These are phyloP conservation scores for Clarias platycephalus DNA, from an alignment of 2,797 vertebrate genomes.

Conservation along the genomic window DNA sequence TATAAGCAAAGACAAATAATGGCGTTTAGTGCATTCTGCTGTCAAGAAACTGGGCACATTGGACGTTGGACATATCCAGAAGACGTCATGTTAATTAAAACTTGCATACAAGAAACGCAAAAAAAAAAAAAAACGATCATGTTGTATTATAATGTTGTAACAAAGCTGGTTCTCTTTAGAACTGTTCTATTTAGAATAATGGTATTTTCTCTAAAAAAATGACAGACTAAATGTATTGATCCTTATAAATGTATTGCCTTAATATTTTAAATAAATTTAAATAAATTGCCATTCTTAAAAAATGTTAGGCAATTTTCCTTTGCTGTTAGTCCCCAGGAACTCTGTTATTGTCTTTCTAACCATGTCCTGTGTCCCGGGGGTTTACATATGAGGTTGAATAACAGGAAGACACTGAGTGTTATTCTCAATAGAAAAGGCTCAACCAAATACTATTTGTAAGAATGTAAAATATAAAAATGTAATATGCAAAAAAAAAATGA, in stretches of 20 bases:
- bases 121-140: background rate
- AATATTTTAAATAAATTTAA: background rate
- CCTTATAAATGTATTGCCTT: too few relatives aligned
- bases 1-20: too few relatives aligned
- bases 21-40: too few relatives aligned
- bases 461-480: too few relatives aligned
- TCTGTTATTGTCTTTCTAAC: background rate
- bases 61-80: too few relatives aligned
- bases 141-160: background rate
- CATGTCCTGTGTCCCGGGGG: background rate
- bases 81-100: too few relatives aligned
- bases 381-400: background rate
- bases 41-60: too few relatives aligned
- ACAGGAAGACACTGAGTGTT: background rate
- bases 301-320: background rate
- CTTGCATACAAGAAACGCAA: too few relatives aligned
- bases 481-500: background rate
- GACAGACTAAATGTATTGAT: background rate
- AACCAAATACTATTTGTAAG: background rate
- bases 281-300: background rate
- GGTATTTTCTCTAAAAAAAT: background rate
- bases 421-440: background rate
- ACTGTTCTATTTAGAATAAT: background rate
- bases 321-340: background rate
- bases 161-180: background rate